These are phyloP conservation scores for Maconellicoccus hirsutus DNA, from an alignment of 1,140 invertebrate genomes.

Conservation along the genomic window DNA sequence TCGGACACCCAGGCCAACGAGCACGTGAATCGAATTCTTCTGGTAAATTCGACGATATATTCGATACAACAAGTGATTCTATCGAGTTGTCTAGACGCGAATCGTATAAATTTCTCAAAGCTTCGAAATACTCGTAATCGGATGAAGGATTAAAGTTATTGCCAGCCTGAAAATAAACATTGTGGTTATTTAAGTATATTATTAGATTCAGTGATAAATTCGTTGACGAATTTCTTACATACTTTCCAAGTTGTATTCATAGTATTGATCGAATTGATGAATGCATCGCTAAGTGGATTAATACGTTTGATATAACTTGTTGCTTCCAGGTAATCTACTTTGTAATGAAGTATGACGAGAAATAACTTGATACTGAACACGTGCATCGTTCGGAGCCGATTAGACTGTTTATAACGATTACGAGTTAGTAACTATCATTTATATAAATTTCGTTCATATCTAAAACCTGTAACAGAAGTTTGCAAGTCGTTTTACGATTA, in stretches of 20 bases:
- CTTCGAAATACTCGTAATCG: slow-evolving; percentile 41
- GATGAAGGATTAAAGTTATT: slow-evolving; percentile 51
- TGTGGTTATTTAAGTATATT: too few species aligned
- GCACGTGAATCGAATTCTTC: slow-evolving; percentile 64
- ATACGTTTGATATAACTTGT: not conserved
- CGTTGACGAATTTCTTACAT: slow-evolving; percentile 25
- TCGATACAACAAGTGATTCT: not conserved
- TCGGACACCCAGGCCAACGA: slow-evolving; percentile 75
- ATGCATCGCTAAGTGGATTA: slow-evolving; percentile 37
- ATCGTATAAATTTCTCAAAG: slow-evolving; percentile 54
- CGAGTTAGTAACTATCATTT: too few species aligned
- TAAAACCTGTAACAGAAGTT: too few species aligned
- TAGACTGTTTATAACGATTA: too few species aligned
- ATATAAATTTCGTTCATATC: too few species aligned
- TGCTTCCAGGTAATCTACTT: not conserved
- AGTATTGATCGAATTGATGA: slow-evolving; percentile 50
- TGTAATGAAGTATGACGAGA: not conserved
- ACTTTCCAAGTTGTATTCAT: slow-evolving; percentile 52
- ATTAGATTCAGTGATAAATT: too few species aligned
- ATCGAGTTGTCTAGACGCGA: slow-evolving; percentile 36
- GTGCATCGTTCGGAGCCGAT: too few species aligned
- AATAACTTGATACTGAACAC: not conserved
- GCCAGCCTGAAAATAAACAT: slow-evolving; percentile 42
- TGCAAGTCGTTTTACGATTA: too few species aligned
- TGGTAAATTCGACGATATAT: slow-evolving; percentile 41